Percentiles rank a stretch among this genome's conserved stretches.
These are phyloP conservation scores for Drosophila virilis DNA, from an alignment of 1,140 invertebrate species.

Conservation along the genomic window DNA sequence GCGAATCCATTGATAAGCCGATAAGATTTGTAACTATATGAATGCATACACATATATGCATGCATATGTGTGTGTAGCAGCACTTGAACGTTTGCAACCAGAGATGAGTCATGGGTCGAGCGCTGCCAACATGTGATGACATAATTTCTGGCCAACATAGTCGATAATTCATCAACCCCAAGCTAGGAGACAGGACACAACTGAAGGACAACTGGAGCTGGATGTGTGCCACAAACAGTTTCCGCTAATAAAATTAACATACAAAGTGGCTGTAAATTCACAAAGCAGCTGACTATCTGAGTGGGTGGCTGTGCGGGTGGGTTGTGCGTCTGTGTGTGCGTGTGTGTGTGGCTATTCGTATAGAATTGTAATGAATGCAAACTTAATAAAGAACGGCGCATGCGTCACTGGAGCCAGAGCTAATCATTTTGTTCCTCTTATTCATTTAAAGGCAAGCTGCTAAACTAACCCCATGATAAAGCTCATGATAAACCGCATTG, in stretches of 20 bases:
- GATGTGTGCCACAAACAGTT: constrained; percentile 45
- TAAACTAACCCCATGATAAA: constrained; percentile 29
- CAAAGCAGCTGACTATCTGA: neutral
- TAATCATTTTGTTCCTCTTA: neutral
- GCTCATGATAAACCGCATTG: neutral
- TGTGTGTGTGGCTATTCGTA: constrained; percentile 1
- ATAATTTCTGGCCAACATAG: constrained; percentile 47
- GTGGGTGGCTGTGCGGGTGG: constrained; percentile 15
- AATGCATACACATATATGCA: no score
- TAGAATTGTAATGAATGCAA: constrained; percentile 45
- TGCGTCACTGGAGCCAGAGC: constrained; percentile 1
- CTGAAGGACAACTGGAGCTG: constrained; percentile 27
- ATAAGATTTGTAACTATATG: constrained; percentile 24
- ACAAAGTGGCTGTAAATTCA: constrained; percentile 47
- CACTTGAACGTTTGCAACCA: constrained; percentile 5
- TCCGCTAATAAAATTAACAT: constrained; percentile 63
- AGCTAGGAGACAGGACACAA: neutral
- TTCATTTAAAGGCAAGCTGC: constrained; percentile 11
- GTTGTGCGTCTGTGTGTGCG: constrained; percentile 6
- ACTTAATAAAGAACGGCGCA: neutral
- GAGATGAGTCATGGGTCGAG: constrained; percentile 28
- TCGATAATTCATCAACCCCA: constrained; percentile 12
- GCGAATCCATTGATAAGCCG: constrained; percentile 29
- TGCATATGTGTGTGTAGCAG: neutral
- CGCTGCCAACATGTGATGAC: constrained; percentile 60